Evolutionary conservation across 2,797 vertebrate genomes (phyloP).

Genomic region (Antrozous pallidus): DNA sequence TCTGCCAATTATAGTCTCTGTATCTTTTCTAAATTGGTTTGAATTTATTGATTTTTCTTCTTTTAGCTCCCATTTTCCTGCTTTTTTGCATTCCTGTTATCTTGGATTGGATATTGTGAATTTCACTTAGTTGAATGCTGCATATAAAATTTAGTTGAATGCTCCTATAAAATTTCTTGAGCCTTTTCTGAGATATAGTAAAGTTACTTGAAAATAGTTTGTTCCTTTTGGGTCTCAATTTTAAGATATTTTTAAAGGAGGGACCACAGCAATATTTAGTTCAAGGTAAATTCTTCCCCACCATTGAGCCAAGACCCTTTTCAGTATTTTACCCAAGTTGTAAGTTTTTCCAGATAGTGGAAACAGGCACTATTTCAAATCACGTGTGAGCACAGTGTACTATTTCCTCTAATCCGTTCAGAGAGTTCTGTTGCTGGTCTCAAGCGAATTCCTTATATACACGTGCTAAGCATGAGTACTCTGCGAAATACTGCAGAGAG

Average conservation of each 20-base stretch:
- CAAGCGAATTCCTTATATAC: not conserved
- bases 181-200: not conserved
- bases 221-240: not conserved
- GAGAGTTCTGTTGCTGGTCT: not conserved
- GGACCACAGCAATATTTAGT: not conserved
- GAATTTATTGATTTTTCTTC: constrained; percentile 3
- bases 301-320: not conserved
- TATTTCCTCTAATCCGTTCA: not conserved
- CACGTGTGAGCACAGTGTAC: not conserved
- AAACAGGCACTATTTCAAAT: not conserved
- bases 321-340: not conserved
- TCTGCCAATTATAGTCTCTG: not conserved
- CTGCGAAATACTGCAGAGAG: not conserved
- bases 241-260: not conserved
- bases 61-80: not conserved
- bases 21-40: not conserved
- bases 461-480: not conserved
- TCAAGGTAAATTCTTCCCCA: not conserved
- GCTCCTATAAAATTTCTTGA: not conserved
- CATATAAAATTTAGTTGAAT: no score
- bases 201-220: not conserved
- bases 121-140: not conserved
- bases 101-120: not conserved
- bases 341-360: not conserved
- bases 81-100: not conserved